Percentiles rank a stretch among this genome's conserved stretches.
These are phyloP conservation scores for Hemaris fuciformis DNA, from an alignment of 2,888 invertebrate genomes.

Conservation along the genomic window DNA sequence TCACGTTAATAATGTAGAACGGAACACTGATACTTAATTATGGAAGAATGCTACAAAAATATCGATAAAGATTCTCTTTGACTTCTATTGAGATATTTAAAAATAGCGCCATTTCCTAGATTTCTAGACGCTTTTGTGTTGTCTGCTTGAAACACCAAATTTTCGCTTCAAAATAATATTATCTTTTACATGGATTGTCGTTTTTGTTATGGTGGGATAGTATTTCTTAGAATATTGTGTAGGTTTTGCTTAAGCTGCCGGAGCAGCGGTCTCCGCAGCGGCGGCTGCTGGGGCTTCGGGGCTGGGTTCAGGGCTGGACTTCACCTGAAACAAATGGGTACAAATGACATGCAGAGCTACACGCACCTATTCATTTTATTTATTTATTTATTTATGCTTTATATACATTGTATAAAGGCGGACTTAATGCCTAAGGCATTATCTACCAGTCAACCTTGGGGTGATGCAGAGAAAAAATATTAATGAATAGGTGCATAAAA, in stretches of 20 bases:
- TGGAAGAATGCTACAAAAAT: background rate
- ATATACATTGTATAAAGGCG: too few relatives aligned
- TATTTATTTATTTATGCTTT: too few relatives aligned
- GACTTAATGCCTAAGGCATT: too few relatives aligned
- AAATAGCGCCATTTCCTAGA: background rate
- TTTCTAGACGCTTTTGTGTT: background rate
- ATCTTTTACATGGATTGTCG: background rate
- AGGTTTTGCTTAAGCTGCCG: constrained; percentile 18
- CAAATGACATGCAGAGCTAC: background rate
- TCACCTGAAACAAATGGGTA: constrained; percentile 30
- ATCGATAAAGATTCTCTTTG: background rate
- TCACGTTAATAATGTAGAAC: background rate
- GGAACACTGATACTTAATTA: background rate
- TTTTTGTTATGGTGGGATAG: constrained; percentile 4
- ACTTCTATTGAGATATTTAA: background rate
- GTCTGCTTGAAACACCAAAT: background rate
- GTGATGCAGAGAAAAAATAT: too few relatives aligned
- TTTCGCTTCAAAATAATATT: background rate
- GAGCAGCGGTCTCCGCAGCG: constrained; percentile 37
- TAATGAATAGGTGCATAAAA: too few relatives aligned
- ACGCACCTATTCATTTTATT: too few relatives aligned
- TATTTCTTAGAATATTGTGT: constrained; percentile 11
- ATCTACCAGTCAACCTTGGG: too few relatives aligned
- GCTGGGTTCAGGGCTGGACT: constrained; percentile 24
- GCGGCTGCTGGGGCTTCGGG: constrained; percentile 22